Conservation (phyloP, 2,888 invertebrate genomes). For the Nomada lathburiana region DNA sequence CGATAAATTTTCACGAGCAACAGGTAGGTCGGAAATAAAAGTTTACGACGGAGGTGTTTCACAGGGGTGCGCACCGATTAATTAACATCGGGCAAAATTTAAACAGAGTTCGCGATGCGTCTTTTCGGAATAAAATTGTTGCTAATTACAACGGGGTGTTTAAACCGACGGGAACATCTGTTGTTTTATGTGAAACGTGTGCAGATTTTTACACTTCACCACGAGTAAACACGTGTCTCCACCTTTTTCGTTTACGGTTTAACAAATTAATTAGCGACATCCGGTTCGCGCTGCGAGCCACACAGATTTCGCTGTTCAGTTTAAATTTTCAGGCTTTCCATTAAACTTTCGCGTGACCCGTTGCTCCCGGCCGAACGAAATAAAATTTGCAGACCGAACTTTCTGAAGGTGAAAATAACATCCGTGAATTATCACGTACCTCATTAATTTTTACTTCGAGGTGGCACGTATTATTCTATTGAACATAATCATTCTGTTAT, state of each 20-base stretch:
- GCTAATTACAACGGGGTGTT: background rate
- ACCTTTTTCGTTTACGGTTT: background rate
- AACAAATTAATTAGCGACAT: background rate
- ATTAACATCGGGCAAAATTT: background rate
- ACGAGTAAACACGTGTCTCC: no score
- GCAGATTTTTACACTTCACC: background rate
- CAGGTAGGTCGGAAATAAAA: background rate
- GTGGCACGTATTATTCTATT: background rate
- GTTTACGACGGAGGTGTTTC: background rate
- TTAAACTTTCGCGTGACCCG: background rate
- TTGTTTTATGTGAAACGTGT: background rate
- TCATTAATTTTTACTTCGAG: background rate
- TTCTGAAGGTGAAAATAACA: background rate
- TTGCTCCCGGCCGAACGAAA: no score
- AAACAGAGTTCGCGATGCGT: background rate
- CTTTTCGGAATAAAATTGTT: background rate
- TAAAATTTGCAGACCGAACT: background rate
- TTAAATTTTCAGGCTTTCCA: background rate
- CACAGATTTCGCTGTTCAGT: slow-evolving; percentile 1
- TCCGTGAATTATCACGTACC: background rate
- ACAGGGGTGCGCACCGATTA: background rate
- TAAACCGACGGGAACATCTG: background rate
- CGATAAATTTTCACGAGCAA: background rate
- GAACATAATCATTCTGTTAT: background rate
- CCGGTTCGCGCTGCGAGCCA: background rate